Base-by-base conservation (phyloP, 2,797 vertebrate species). In the Coracias cyanogaster region DNA sequence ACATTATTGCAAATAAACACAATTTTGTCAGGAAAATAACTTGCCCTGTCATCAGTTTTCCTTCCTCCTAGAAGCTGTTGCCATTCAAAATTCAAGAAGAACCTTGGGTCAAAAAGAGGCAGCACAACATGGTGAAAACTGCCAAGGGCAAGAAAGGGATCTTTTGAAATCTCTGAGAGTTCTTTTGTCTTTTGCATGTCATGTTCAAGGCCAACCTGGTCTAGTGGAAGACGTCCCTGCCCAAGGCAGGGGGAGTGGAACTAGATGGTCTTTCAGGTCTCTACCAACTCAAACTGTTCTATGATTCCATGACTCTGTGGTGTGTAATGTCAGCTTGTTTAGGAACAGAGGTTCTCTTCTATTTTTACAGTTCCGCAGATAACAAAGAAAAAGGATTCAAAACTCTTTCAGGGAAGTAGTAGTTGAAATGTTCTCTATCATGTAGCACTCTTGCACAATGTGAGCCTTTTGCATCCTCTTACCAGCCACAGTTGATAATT, bases 391-490 rank as follows among this genome's bases (percentile, higher is more conserved):
- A 96, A 92, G 80, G 67, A 92, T 97, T 95, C 90, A 96, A 95
- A 97, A 97, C 78, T 61, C 69, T 84, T 97, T 87, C 35, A 94
- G 83, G 89, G 96, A 98, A 97, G 96, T 97, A 73, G 51, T 67
- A 62, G 41, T 43, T 83, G 48, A 86, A 95, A 85, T 28, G 8
- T 82, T 46, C 54, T n/a, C 67, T 67, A 31, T 37, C 60, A 28
- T 43, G 41, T 15, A 80, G 45, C 72, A 48, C 41, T 82, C 70
- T 92, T 94, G 81, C 86, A 96, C 41, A 93, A 86, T 1, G 1
- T 33, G 25, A 54, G 6, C 20, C 37, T 82, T 87, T 41, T 91
- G 41, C 49, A 69, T 45, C 37, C 39, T 69, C 28, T 87, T 46
- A 65, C 5, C 15, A 77, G n/a, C 6, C 46, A 69, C 4, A n/a